These are phyloP conservation scores for Pristionchus maxplancki DNA, from an alignment of 2,888 invertebrate species.

Conservation along the genomic window DNA sequence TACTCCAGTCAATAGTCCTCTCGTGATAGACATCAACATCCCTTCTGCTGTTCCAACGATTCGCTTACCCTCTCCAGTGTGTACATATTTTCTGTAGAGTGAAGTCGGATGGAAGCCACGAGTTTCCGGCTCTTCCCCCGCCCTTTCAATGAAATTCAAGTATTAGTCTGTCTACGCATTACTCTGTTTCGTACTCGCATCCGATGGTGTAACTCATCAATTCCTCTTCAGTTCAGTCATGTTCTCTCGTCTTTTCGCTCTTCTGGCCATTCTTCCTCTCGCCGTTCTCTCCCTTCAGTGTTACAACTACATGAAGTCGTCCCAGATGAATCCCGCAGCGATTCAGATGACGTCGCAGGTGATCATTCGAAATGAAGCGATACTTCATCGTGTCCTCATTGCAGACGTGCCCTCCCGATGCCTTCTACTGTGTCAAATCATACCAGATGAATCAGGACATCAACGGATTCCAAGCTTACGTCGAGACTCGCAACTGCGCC, in stretches of 20 bases:
- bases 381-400: too few relatives aligned
- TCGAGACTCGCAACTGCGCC: conserved; percentile 63
- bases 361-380: neutral
- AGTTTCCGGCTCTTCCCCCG: conserved; percentile 29
- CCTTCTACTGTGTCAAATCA: conserved; percentile 63
- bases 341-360: conserved; percentile 21
- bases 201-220: neutral
- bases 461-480: conserved; percentile 57
- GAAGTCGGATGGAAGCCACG: conserved; percentile 18
- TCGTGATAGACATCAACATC: conserved; percentile 19
- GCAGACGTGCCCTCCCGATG: conserved; percentile 57
- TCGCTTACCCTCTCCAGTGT: conserved; percentile 20
- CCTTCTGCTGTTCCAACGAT: neutral
- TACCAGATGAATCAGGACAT: conserved; percentile 59
- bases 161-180: neutral
- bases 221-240: neutral
- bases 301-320: conserved; percentile 58
- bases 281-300: conserved; percentile 59
- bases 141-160: neutral
- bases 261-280: conserved; percentile 52
- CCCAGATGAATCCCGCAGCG: conserved; percentile 24
- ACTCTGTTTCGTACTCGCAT: neutral
- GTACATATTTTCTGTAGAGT: conserved; percentile 32
- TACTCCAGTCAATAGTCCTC: neutral
- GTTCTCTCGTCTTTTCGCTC: neutral